Evolutionary conservation across 2,113 vertebrate genomes (phyloP), one percentile per base, ranked within the genome.

Genomic region (Aspidoscelis tigris): DNA sequence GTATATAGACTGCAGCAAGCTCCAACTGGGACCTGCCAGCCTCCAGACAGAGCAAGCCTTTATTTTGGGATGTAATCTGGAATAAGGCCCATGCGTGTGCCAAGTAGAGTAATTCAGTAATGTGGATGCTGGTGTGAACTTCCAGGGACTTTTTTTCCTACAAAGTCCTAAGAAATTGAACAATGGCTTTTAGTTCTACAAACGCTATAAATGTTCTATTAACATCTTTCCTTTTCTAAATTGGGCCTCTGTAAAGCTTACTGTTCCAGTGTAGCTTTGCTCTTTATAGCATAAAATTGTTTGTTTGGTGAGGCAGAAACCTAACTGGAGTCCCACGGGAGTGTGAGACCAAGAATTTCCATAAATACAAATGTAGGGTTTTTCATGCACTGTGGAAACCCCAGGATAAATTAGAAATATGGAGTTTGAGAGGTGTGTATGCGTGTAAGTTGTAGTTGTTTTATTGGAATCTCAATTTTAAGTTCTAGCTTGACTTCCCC

Each of bases 381-480:
- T 18, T 61, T 61, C 12, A n/a, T 83, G 74, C 84, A 80, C 10
- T 33, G 24, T 53, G 82, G 3, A 20, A 22, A 81, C 90, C 88
- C 66, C 44, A 50, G 33, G 18, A 61, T 61, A 18, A 20, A 61
- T 72, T n/a, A 66, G 81, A 61, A 68, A 61, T 78, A 3, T 80
- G 18, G 1, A 80, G n/a, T 69, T 70, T 33, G 68, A 16, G 69
- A 1, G 69, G 12, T 69, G 87, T 71, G 86, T 87, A 2, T 69
- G 87, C 71, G 86, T 87, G 79, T 87, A 65, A 81, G 53, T 22
- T 64, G 33, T 71, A 39, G 71, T 53, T 81, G 85, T 66, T n/a
- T 65, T 84, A 33, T 2, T 10, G 39, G 84, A 80, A 66, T 41
- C 76, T 78, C 65, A 4, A 64, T 7, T 4, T 76, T 12, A 75